A percentile compares a stretch with the other conserved stretches of the same genome.
Conservation (phyloP, 2,113 vertebrate genomes). For the Crotalus helleri region DNA sequence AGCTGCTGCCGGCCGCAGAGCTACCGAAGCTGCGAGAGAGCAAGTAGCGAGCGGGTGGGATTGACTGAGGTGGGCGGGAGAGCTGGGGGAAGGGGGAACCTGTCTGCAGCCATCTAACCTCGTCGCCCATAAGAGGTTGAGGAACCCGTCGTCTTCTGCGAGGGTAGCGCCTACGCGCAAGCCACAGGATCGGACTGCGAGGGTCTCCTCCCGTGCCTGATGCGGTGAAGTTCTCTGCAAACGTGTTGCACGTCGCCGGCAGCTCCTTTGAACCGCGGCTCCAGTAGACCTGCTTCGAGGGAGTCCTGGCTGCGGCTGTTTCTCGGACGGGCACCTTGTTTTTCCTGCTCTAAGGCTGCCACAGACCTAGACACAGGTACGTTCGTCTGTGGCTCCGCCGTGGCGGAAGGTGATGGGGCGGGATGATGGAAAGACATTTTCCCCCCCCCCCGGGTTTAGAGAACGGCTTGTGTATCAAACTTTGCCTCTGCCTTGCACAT, state of each 20-base stretch:
- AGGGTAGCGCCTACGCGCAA: neutral
- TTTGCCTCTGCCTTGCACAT: slow-evolving; percentile 50
- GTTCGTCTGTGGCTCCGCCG: slow-evolving; percentile 26
- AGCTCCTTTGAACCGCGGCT: slow-evolving; percentile 29
- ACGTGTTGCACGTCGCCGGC: slow-evolving; percentile 64
- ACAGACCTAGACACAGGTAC: slow-evolving; percentile 58
- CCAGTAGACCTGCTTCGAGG: slow-evolving; percentile 41
- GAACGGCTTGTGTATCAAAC: slow-evolving; percentile 51
- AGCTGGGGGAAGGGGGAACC: neutral
- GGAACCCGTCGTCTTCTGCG: neutral
- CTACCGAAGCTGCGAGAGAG: neutral
- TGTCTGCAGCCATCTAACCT: neutral
- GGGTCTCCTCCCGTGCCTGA: slow-evolving; percentile 34
- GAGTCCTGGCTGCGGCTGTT: slow-evolving; percentile 11
- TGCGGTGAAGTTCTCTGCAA: slow-evolving; percentile 68
- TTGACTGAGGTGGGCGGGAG: neutral
- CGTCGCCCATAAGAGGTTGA: slow-evolving; percentile 66
- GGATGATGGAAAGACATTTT: neutral
- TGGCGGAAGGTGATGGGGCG: neutral
- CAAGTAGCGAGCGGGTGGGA: neutral
- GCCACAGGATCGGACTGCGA: neutral
- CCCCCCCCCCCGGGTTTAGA: neutral
- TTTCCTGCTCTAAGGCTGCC: neutral
- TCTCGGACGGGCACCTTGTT: slow-evolving; percentile 11
- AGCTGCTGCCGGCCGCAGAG: slow-evolving; percentile 8